Percentiles rank a stretch among this genome's conserved stretches.
Conservation (phyloP, 2,113 vertebrate genomes). For the Hemichromis elongatus region DNA sequence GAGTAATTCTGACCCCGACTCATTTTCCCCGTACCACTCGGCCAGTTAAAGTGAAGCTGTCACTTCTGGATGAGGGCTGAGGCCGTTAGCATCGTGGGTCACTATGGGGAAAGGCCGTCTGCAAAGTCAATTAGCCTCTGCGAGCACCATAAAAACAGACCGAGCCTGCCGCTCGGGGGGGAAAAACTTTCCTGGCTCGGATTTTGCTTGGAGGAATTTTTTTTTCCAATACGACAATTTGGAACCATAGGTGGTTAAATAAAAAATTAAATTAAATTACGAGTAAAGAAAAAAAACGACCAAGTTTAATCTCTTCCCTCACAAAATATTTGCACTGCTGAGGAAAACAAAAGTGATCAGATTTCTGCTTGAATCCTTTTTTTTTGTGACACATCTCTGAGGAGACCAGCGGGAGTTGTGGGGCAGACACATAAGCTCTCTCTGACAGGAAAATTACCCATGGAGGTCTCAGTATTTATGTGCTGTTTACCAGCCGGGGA, state of each 20-base stretch:
- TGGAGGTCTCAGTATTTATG: slow-evolving; percentile 36
- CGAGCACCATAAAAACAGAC: slow-evolving; percentile 55
- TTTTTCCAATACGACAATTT: slow-evolving; percentile 55
- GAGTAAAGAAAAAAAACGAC: background rate
- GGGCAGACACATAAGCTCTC: slow-evolving; percentile 32
- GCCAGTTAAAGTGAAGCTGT: slow-evolving; percentile 18
- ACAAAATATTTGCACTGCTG: slow-evolving; percentile 48
- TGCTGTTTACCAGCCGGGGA: background rate
- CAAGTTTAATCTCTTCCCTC: slow-evolving; percentile 21
- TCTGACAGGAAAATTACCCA: slow-evolving; percentile 52
- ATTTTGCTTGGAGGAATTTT: slow-evolving; percentile 9
- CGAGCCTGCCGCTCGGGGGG: slow-evolving; percentile 16
- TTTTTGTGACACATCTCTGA: slow-evolving; percentile 35
- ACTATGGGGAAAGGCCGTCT: slow-evolving; percentile 55
- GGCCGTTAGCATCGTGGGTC: slow-evolving; percentile 37
- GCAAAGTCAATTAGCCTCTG: slow-evolving; percentile 70
- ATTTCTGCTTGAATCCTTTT: slow-evolving; percentile 31
- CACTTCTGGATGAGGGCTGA: slow-evolving; percentile 11
- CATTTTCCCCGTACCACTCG: slow-evolving; percentile 15
- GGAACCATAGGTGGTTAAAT: slow-evolving; percentile 27
- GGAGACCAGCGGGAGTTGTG: background rate
- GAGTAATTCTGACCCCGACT: background rate
- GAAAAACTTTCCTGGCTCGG: slow-evolving; percentile 61
- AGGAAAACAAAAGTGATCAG: slow-evolving; percentile 48
- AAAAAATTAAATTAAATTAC: background rate